phyloP scores from a whole-genome alignment of 2,888 invertebrate genomes.

The Eupithecia insigniata region DNA sequence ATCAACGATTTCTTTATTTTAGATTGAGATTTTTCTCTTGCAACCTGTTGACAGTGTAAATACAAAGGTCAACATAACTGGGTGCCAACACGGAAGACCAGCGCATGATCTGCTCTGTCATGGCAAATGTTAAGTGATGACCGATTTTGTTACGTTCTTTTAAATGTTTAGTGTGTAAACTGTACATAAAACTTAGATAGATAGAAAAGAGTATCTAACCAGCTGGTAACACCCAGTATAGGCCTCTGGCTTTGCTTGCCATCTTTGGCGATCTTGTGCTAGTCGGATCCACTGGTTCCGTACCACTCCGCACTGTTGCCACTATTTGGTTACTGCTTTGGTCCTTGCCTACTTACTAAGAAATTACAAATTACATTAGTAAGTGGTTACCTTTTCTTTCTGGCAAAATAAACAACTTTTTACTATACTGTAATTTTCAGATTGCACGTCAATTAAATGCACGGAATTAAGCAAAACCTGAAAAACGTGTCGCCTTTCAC shows the following conservation, averaged over 20 bases:
- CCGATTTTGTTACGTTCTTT: not conserved
- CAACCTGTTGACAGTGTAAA: conserved; percentile 49
- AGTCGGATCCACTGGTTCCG: too few relatives aligned
- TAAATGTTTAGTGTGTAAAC: not conserved
- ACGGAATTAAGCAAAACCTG: conserved; percentile 61
- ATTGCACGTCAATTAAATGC: conserved; percentile 58
- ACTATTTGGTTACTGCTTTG: too few relatives aligned
- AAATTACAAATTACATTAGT: too few relatives aligned
- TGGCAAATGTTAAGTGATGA: not conserved
- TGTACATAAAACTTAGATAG: too few relatives aligned
- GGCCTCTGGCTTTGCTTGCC: too few relatives aligned
- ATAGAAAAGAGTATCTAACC: too few relatives aligned
- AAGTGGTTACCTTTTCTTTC: not conserved
- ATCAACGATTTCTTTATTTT: conserved; percentile 48
- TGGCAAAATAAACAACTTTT: not conserved
- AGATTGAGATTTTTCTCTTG: conserved; percentile 47
- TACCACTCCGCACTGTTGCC: too few relatives aligned
- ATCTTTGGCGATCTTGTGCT: too few relatives aligned
- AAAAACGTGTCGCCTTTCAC: conserved; percentile 63
- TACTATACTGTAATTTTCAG: conserved; percentile 54
- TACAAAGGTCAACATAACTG: conserved; percentile 46
- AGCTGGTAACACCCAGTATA: too few relatives aligned
- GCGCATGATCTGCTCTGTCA: too few relatives aligned
- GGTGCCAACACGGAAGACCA: not conserved
- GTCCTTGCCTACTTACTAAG: too few relatives aligned